phyloP scores from a whole-genome alignment of 2,113 vertebrate genomes.

The Malaclemys terrapin region DNA sequence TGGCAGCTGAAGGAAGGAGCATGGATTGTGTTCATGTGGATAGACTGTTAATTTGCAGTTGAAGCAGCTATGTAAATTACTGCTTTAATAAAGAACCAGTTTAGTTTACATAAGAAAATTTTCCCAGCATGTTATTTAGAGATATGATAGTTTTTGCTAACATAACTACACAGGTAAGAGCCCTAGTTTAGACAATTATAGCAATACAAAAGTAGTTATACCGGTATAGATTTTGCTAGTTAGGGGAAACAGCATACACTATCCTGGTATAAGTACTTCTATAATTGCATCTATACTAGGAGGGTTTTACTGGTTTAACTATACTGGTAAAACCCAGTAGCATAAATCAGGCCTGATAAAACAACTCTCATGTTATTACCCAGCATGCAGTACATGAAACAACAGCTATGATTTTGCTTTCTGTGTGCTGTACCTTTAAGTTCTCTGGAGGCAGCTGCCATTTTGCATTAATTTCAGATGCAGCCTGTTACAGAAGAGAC shows the following conservation, averaged over 20 bases:
- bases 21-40: background rate
- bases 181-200: background rate
- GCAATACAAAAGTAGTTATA: background rate
- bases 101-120: background rate
- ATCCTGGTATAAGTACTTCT: background rate
- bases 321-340: background rate
- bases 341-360: background rate
- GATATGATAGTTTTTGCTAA: background rate
- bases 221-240: background rate
- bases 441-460: background rate
- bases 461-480: background rate
- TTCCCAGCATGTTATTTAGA: background rate
- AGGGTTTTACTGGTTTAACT: background rate
- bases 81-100: background rate
- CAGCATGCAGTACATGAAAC: background rate
- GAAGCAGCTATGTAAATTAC: background rate
- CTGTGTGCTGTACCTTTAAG: background rate
- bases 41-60: background rate
- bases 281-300: background rate
- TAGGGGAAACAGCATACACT: background rate
- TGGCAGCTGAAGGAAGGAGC: background rate
- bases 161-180: background rate
- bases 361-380: background rate
- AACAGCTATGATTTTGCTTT: background rate
- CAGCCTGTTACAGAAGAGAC: no score